phyloP scores from a whole-genome alignment of 2,113 vertebrate genomes.

The Panurus biarmicus region DNA sequence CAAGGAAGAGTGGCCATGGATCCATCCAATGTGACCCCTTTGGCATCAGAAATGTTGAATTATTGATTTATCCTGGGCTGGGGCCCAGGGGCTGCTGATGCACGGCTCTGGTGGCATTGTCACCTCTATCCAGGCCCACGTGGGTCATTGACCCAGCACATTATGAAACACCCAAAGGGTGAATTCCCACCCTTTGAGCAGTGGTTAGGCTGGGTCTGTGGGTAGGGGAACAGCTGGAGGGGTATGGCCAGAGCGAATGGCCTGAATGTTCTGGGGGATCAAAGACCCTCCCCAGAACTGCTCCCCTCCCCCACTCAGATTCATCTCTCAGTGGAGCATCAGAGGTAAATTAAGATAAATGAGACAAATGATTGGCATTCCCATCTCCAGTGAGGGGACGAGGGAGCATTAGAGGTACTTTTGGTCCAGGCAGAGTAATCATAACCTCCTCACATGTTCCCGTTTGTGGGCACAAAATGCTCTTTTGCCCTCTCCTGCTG shows the following conservation, averaged over 20 bases:
- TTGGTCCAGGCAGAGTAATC: not conserved
- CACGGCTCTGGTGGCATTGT: not conserved
- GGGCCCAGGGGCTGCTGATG: not conserved
- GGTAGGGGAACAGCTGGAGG: not conserved
- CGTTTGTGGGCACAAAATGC: not conserved
- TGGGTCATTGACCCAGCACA: not conserved
- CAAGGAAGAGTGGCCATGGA: not conserved
- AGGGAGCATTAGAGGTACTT: accelerated
- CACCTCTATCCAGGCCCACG: not conserved
- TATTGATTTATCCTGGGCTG: not conserved
- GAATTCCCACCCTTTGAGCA: not conserved
- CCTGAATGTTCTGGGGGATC: accelerated
- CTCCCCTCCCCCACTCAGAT: not conserved
- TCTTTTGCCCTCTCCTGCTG: not conserved
- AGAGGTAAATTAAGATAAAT: not conserved
- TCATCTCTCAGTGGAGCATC: not conserved
- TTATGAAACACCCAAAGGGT: not conserved
- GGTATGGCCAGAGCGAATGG: not conserved
- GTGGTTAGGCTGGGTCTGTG: accelerated
- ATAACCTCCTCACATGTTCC: not conserved
- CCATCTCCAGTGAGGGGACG: not conserved
- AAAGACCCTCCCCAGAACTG: not conserved
- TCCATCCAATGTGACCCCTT: not conserved
- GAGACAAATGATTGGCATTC: not conserved
- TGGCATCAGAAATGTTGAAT: not conserved